Evolutionary conservation across 2,888 invertebrate genomes (phyloP).

Genomic region (Pandemis cinnamomeana): DNA sequence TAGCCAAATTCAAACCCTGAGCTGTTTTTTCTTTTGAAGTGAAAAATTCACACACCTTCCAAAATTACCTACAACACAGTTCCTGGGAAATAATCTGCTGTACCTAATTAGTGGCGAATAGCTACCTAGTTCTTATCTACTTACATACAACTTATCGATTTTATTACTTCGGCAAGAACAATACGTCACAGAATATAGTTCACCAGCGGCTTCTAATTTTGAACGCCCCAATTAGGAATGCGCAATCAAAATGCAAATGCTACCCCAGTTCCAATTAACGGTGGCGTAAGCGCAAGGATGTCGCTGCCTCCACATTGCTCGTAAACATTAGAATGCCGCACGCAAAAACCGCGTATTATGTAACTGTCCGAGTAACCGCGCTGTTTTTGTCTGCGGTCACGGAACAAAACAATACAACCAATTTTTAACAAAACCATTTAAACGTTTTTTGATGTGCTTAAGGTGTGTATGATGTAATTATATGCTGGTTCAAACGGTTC

Average conservation of each 20-base stretch:
- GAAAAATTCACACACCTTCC: too few species aligned
- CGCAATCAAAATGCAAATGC: conserved; percentile 40
- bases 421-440: not conserved
- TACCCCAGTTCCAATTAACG: conserved; percentile 41
- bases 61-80: too few species aligned
- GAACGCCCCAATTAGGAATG: conserved; percentile 14
- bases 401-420: conserved; percentile 13
- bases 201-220: not conserved
- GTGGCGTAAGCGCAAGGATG: conserved; percentile 35
- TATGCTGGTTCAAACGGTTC: not conserved
- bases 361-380: conserved; percentile 32
- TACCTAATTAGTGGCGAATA: too few species aligned
- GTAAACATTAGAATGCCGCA: conserved; percentile 38
- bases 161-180: too few species aligned
- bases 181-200: conserved; percentile 6
- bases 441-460: not conserved
- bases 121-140: too few species aligned
- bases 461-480: not conserved
- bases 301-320: conserved; percentile 27
- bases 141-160: too few species aligned
- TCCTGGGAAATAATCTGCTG: too few species aligned
- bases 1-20: too few species aligned
- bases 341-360: conserved; percentile 42
- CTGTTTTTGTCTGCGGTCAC: conserved; percentile 14
- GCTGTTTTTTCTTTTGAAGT: too few species aligned